Conservation (phyloP, 2,113 vertebrate genomes). For the Enhydra lutris region DNA sequence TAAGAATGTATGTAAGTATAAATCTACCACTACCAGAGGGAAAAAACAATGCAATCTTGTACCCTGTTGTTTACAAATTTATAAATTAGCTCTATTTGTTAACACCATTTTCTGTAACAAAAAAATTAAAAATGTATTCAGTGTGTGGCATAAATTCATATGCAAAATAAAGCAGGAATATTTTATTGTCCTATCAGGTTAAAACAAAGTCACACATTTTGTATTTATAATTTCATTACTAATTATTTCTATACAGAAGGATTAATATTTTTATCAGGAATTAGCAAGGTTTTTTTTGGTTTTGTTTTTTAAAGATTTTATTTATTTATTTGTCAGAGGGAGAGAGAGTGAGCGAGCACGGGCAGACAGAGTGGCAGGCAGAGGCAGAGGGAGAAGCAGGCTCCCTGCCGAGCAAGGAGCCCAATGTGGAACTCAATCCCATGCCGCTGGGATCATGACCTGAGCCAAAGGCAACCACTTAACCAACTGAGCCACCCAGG, state of each 20-base stretch:
- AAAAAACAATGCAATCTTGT: neutral
- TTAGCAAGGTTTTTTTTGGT: neutral
- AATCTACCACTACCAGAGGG: neutral
- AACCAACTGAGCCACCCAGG: no score
- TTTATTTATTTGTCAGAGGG: no score
- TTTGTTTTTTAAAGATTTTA: no score
- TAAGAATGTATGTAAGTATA: neutral
- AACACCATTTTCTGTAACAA: neutral
- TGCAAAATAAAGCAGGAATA: neutral
- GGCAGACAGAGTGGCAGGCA: no score
- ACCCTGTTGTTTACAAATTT: neutral
- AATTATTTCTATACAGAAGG: neutral
- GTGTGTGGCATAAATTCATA: neutral
- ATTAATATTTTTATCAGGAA: neutral
- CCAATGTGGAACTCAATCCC: no score
- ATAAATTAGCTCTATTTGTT: neutral
- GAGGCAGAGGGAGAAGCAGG: no score
- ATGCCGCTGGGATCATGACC: no score
- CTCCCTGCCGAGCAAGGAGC: no score
- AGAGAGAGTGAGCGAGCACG: no score
- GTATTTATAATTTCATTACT: neutral
- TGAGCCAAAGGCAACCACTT: no score
- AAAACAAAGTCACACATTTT: neutral
- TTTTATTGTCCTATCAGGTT: neutral
- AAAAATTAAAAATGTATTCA: neutral